Evolutionary conservation across 2,113 vertebrate genomes (phyloP), one percentile per base, ranked within the genome.

Genomic region (Calcarius ornatus): DNA sequence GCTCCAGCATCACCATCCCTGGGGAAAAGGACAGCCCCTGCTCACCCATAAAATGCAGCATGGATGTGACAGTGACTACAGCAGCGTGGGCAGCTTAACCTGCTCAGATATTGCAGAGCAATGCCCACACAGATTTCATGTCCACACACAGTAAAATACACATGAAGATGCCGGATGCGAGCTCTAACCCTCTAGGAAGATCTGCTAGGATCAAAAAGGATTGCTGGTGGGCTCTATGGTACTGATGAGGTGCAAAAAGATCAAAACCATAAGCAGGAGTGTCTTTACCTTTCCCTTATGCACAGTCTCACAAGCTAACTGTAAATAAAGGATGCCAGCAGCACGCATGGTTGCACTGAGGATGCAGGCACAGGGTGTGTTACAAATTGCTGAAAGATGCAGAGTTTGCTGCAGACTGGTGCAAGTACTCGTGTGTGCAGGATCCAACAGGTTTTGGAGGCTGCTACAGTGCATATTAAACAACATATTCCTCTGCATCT

Each of bases 291-390:
- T 33, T 11, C 38, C 7, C 10, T 37, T 28, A 37, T 14, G n/a
- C 19, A 31, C 43, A 51, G 42, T 42, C 35, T 63, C 27, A 37
- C 35, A 53, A 50, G 56, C 27, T 45, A 25, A n/a, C 37, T n/a
- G 25, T 15, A 53, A 57, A 38, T 14, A 38, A 60, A 59, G 37
- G 56, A 70, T 53, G 59, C 70, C 69, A 65, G 54, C 40, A 70
- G 54, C 17, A 9, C 0, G 0, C 9, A 9, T 0, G 1, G 27
- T n/a, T 48, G 47, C 38, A 22, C 38, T 12, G 11, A 1, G 33
- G 47, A 27, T 42, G 27, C 28, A 56, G 53, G 33, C 33, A 51
- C 0, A 2, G 33, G 16, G 38, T 5, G 19, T 0, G 0, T 9
- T 45, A 37, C 25, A 59, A 57, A 27, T 8, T 42, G 48, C 51